phyloP scores from a whole-genome alignment of 2,888 invertebrate genomes.

The Lutraria lutraria region DNA sequence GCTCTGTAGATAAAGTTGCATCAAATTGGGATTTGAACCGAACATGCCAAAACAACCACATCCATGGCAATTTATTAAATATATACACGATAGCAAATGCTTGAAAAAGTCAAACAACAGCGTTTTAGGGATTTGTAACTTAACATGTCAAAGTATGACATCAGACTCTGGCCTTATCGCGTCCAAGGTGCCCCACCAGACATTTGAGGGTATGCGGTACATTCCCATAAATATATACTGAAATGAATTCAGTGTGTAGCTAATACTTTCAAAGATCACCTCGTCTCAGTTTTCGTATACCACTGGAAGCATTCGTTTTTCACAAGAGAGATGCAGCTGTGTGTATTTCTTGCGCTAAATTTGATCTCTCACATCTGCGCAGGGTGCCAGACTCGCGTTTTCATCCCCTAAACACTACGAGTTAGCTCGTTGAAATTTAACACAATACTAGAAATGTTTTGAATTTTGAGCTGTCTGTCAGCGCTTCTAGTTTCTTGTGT shows the following conservation, averaged over 20 bases:
- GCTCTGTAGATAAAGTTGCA: too few relatives aligned
- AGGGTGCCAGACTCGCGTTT: conserved; percentile 42
- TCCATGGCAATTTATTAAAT: not conserved
- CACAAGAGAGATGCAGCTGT: conserved; percentile 32
- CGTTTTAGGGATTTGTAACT: not conserved
- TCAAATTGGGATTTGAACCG: not conserved
- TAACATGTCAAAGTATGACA: not conserved
- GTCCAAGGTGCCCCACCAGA: not conserved
- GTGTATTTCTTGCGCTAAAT: conserved; percentile 23
- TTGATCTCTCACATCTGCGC: conserved; percentile 47
- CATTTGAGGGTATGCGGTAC: conserved; percentile 31
- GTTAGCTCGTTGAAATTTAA: conserved; percentile 36
- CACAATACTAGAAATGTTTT: conserved; percentile 48
- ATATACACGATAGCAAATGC: not conserved
- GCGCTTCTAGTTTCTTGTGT: conserved; percentile 39
- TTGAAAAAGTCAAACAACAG: not conserved
- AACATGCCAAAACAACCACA: not conserved
- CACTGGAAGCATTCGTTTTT: conserved; percentile 20
- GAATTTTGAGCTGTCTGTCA: conserved; percentile 47
- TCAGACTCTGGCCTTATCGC: not conserved
- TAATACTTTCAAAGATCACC: conserved; percentile 50
- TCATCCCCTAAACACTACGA: conserved; percentile 26
- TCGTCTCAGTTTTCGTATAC: conserved; percentile 48
- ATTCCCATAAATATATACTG: conserved; percentile 44
- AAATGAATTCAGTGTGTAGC: conserved; percentile 46